phyloP scores from a whole-genome alignment of 2,888 invertebrate genomes.

The Furcula furcula region DNA sequence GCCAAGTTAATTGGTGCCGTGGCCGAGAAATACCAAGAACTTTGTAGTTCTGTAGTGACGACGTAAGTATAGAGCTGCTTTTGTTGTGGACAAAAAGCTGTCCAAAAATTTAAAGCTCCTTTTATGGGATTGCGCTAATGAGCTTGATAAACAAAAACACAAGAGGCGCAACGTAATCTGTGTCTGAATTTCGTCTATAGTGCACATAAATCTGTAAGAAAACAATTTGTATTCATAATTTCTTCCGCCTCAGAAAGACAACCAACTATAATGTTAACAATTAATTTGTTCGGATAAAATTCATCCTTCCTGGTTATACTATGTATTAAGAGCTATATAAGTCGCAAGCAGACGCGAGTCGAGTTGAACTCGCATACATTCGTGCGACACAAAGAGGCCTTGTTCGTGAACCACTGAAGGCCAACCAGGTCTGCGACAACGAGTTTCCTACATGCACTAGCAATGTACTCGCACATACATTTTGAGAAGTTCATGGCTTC shows the following conservation, averaged over 20 bases:
- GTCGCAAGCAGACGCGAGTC: constrained; percentile 16
- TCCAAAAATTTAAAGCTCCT: constrained; percentile 6
- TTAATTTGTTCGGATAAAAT: constrained; percentile 19
- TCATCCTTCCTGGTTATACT: constrained; percentile 31
- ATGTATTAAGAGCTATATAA: constrained; percentile 15
- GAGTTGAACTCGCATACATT: constrained; percentile 30
- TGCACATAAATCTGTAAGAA: constrained; percentile 7
- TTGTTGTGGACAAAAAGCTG: constrained; percentile 8
- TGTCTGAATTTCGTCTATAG: not conserved
- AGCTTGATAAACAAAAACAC: not conserved
- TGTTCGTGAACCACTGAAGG: constrained; percentile 78
- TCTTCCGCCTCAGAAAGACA: constrained; percentile 9
- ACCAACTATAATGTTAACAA: constrained; percentile 13
- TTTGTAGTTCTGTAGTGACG: constrained; percentile 32
- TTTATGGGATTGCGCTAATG: constrained; percentile 8
- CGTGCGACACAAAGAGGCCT: constrained; percentile 65
- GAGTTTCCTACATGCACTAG: constrained; percentile 60
- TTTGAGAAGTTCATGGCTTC: constrained; percentile 72
- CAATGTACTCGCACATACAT: constrained; percentile 56
- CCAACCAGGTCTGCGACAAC: constrained; percentile 57
- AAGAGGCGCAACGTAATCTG: not conserved
- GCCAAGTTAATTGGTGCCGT: constrained; percentile 57
- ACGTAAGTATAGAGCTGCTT: constrained; percentile 24
- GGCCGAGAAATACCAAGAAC: constrained; percentile 47
- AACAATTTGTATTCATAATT: constrained; percentile 9